Evolutionary conservation across 2,888 invertebrate species (phyloP).

Genomic region (Brachyptera putata): DNA sequence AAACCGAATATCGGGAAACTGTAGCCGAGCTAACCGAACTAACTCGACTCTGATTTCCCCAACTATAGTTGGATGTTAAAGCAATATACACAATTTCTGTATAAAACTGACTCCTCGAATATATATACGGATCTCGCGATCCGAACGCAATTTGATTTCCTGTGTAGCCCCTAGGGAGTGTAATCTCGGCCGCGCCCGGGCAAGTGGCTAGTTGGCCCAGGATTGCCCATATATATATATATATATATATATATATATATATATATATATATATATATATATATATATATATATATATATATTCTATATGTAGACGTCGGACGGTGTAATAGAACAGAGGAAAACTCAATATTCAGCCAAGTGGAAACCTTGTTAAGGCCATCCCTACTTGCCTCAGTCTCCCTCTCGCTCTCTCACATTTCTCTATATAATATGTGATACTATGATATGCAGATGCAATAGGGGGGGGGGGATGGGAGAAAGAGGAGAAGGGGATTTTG

Average conservation of each 20-base stretch:
- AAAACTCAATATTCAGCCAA: conserved; percentile 49
- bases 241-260: too few relatives aligned
- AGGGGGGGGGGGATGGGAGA: conserved; percentile 6
- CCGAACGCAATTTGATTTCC: conserved; percentile 48
- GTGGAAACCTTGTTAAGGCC: conserved; percentile 49
- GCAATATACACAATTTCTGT: conserved; percentile 14
- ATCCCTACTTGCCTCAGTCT: conserved; percentile 3
- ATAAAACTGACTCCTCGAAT: conserved; percentile 14
- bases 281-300: too few relatives aligned
- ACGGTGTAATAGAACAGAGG: conserved; percentile 28
- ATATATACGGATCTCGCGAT: conserved; percentile 29
- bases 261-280: too few relatives aligned
- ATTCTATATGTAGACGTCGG: too few relatives aligned
- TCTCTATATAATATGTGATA: conserved; percentile 8
- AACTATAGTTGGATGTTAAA: not conserved
- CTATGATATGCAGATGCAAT: conserved; percentile 29
- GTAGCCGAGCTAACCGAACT: not conserved
- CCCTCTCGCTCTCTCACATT: conserved; percentile 7
- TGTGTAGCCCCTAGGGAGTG: conserved; percentile 32
- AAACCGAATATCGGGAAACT: not conserved
- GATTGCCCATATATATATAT: too few relatives aligned
- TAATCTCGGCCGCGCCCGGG: conserved; percentile 11
- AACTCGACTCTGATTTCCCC: not conserved
- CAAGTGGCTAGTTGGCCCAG: conserved; percentile 27
- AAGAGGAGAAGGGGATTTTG: conserved; percentile 24